These are phyloP conservation scores for Gymnodraco acuticeps DNA, from an alignment of 2,797 vertebrate genomes.

Conservation along the genomic window DNA sequence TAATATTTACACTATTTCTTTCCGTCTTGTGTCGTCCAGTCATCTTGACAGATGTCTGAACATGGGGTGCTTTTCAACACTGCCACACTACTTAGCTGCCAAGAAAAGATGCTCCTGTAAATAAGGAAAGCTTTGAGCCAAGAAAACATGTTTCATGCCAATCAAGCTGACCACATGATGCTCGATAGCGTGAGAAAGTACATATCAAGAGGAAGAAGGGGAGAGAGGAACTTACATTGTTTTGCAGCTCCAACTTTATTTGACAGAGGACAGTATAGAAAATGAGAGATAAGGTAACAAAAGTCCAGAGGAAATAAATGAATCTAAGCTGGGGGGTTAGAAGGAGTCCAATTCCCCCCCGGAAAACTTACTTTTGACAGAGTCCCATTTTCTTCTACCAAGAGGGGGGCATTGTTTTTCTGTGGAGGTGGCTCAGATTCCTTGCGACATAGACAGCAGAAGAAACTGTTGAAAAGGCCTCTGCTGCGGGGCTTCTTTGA, in stretches of 20 bases:
- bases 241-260: no score
- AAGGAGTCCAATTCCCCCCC: no score
- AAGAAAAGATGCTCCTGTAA: constrained; percentile 53
- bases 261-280: no score
- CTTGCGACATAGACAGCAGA: constrained; percentile 88
- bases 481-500: constrained; percentile 86
- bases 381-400: constrained; percentile 90
- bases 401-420: constrained; percentile 86
- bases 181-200: constrained; percentile 14
- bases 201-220: constrained; percentile 17
- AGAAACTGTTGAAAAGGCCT: constrained; percentile 86
- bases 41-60: constrained; percentile 53
- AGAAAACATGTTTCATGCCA: constrained; percentile 60
- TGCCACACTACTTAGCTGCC: constrained; percentile 20
- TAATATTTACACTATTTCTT: constrained; percentile 25
- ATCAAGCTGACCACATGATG: constrained; percentile 49
- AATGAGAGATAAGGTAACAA: no score
- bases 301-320: no score
- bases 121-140: constrained; percentile 67
- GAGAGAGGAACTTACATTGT: no score
- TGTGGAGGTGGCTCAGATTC: constrained; percentile 82
- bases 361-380: constrained; percentile 87
- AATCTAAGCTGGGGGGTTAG: no score
- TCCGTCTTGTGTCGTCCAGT: constrained; percentile 15
- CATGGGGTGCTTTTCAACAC: constrained; percentile 53